Evolutionary conservation across 2,888 invertebrate genomes (phyloP), one percentile per base, ranked within the genome.

Genomic region (Anoncus sp.): DNA sequence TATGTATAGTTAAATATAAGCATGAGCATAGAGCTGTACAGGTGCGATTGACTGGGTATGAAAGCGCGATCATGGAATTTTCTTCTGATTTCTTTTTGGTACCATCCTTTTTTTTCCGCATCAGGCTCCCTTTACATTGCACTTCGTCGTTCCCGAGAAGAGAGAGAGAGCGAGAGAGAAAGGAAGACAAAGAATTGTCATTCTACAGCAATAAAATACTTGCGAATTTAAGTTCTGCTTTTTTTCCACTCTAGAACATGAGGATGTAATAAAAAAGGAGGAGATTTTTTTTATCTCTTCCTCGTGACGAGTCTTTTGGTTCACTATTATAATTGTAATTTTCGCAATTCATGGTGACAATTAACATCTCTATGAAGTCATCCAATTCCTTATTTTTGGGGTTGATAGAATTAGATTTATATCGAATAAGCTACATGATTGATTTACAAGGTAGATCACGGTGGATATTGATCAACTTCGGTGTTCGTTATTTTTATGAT

Each of bases 61-160:
- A 49, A 53, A 14, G 57, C 27, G 60, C 40, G 65, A 66, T 60
- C 49, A 53, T 65, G 88, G 85, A 87, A 89, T 75, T 80, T 55
- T 62, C 51, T 71, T 71, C 55, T 73, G 75, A 66, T 55, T 63
- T 63, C 40, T 45, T 38, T 66, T n/a, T n/a, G n/a, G 35, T 10
- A 10, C 60, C 62, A 63, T 45, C 72, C 27, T 24, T 40, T 38
- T 12, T 12, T 10, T 38, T 12, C 38, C 12, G 10, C 31, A 4
- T 31, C 4, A 38, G 6, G 2, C 5, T 10, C 38, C 10, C 5
- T 38, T 38, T 12, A 38, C 38, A 10, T 31, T 31, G 31, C 38
- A 2, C 38, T 38, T 12, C 2, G 2, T 10, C 38, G 10, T 10
- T 38, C 38, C 38, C 38, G 12, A n/a, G n/a, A n/a, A n/a, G n/a